Evolutionary conservation across 2,888 invertebrate genomes (phyloP), one percentile per base, ranked within the genome.

Genomic region (Dugesia japonica): DNA sequence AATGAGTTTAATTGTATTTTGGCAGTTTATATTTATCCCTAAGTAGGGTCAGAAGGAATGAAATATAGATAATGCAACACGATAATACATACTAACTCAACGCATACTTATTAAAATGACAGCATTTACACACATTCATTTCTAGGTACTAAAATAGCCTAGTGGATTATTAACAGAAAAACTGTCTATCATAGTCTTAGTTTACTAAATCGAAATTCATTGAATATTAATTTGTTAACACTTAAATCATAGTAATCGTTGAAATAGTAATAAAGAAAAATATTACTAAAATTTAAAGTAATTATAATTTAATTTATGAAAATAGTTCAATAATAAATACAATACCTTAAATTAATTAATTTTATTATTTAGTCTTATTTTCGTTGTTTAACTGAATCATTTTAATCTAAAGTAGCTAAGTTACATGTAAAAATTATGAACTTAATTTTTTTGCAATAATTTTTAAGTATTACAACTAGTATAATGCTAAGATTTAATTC

Each of bases 331-430:
- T 7, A 9, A 9, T n/a, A 56, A 13, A 13, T n/a, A 20, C 23
- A 20, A 9, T 13, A n/a, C 1, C 4, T 4, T n/a, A 56, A 56
- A 56, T 56, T 20, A 56, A 20, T 56, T 13, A n/a, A 56, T 20
- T 1, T 13, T 13, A 56, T 20, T 20, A 56, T 9, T 20, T 20
- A n/a, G 1, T 56, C 7, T 56, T 56, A 56, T 9, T 4, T 20
- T n/a, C 7, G n/a, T 56, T 56, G 56, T 56, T 56, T 56, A 56
- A 56, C 4, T 56, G 20, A 23, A 56, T 56, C 56, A 56, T 20
- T 56, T 56, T 56, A 56, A 56, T 56, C 56, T 56, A 56, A 56
- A 56, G 56, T 56, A 56, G 56, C 56, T 56, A 56, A 56, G 56
- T 56, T 56, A 56, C 56, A 20, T 56, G 56, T 56, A 56, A 56